A percentile compares a stretch with the other conserved stretches of the same genome.
phyloP scores from a whole-genome alignment of 1,140 invertebrate species.

The Bombus terrestris region DNA sequence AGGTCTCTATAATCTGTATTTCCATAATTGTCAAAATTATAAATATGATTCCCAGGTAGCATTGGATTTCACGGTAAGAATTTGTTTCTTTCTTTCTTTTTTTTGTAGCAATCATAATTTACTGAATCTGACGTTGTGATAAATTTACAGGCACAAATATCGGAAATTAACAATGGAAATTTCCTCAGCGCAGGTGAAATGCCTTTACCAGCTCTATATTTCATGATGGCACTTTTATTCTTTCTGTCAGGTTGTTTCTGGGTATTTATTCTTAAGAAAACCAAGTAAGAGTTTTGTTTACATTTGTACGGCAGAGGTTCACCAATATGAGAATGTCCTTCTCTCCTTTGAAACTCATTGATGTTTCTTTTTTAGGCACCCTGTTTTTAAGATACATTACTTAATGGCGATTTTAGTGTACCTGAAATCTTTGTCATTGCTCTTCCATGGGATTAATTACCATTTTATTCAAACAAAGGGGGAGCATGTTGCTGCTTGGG shows the following conservation, averaged over 20 bases:
- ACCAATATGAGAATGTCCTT: background rate
- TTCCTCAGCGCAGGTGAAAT: constrained; percentile 99
- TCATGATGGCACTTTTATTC: constrained; percentile 95
- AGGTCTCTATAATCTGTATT: constrained; percentile 97
- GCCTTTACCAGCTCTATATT: constrained; percentile 95
- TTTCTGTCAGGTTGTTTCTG: constrained; percentile 95
- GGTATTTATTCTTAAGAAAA: constrained; percentile 94
- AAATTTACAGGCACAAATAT: constrained; percentile 89
- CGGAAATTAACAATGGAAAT: constrained; percentile 92
- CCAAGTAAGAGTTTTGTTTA: constrained; percentile 86
- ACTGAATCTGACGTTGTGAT: background rate
- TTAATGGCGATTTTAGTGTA: constrained; percentile 97
- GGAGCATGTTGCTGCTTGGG: constrained; percentile 98
- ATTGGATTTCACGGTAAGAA: constrained; percentile 87
- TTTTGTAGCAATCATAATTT: background rate
- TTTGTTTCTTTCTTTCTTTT: background rate
- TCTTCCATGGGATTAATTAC: constrained; percentile 98
- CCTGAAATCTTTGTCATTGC: constrained; percentile 94
- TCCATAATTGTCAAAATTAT: constrained; percentile 96
- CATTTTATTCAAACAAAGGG: constrained; percentile 98
- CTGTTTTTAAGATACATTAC: constrained; percentile 98
- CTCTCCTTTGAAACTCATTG: too few species aligned
- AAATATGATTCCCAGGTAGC: constrained; percentile 79
- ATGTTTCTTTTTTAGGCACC: constrained; percentile 84
- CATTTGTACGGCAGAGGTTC: background rate